These are phyloP conservation scores for Poliocrania exsul DNA, from an alignment of 2,797 vertebrate genomes.

Conservation along the genomic window DNA sequence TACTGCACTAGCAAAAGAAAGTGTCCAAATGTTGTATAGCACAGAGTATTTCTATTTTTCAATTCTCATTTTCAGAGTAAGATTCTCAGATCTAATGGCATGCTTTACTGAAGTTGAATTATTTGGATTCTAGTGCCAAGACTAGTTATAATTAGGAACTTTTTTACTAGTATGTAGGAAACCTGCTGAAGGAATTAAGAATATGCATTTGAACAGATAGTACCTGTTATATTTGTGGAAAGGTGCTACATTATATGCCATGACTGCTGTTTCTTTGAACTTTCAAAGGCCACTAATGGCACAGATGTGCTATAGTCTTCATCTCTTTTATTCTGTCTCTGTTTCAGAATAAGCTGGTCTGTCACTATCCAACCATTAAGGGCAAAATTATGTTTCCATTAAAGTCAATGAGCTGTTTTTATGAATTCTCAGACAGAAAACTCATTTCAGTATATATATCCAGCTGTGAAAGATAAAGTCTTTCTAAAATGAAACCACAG, in stretches of 20 bases:
- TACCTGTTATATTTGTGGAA: background rate
- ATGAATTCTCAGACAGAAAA: background rate
- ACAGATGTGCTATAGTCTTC: background rate
- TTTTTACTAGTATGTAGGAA: background rate
- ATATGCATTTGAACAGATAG: background rate
- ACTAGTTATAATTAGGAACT: background rate
- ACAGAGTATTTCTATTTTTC: background rate
- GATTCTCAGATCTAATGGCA: background rate
- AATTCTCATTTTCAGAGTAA: background rate
- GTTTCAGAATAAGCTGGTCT: background rate
- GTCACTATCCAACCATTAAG: background rate
- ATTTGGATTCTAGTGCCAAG: background rate
- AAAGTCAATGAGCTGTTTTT: background rate
- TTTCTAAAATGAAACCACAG: background rate
- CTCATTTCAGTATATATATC: background rate
- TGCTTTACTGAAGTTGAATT: background rate
- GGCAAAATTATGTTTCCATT: background rate
- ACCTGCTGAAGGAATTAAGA: background rate
- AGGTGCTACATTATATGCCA: background rate
- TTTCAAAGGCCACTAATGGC: background rate
- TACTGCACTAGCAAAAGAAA: conserved; percentile 15
- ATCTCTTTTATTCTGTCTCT: background rate
- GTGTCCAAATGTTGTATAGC: background rate
- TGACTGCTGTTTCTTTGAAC: background rate
- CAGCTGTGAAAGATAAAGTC: background rate